Evolutionary conservation across 2,888 invertebrate species (phyloP), one percentile per base, ranked within the genome.

Genomic region (Drosophila prolongata): DNA sequence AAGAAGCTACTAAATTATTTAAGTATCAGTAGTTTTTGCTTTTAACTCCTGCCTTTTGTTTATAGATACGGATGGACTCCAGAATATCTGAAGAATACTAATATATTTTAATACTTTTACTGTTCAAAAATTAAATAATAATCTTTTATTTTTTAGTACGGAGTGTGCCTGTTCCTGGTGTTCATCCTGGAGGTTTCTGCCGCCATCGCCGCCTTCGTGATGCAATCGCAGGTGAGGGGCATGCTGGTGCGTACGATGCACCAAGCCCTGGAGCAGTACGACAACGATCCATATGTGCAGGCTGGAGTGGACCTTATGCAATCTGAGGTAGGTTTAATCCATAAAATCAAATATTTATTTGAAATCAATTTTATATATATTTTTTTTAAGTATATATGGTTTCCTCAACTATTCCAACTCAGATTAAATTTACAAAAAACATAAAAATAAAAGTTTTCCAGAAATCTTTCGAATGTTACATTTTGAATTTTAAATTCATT

Each of bases 101-200:
- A 24, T 24, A 24, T 4, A 24, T 24, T 24, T 24, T 3, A 19
- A 24, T 24, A 24, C 24, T 1, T 30, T 6, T 30, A 3, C 8
- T 8, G 13, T 24, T 1, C 3, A 19, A 46, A n/a, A 14, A 5
- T 14, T 0, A 9, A 14, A 40, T 24, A 6, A 11, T 13, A 6
- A 52, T 42, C 11, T 14, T 1, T 3, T 1, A 13, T 1, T 8
- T 16, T 35, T 5, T 3, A 97, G 97, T 97, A 97, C 91, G 96
- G 96, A 78, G 94, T 95, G 9, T 94, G 96, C 69, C 93, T 98
- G 79, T 93, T 95, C 66, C 78, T 97, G 71, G 96, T 98, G 65
- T 95, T 97, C 90, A 93, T 97, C 40, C 90, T 97, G 88, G 97
- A 98, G 93, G 92, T 98, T 24, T 95, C 96, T 0, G 96, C 96